Evolutionary conservation across 2,113 vertebrate species (phyloP).

Genomic region (Paraplagusia blochii): DNA sequence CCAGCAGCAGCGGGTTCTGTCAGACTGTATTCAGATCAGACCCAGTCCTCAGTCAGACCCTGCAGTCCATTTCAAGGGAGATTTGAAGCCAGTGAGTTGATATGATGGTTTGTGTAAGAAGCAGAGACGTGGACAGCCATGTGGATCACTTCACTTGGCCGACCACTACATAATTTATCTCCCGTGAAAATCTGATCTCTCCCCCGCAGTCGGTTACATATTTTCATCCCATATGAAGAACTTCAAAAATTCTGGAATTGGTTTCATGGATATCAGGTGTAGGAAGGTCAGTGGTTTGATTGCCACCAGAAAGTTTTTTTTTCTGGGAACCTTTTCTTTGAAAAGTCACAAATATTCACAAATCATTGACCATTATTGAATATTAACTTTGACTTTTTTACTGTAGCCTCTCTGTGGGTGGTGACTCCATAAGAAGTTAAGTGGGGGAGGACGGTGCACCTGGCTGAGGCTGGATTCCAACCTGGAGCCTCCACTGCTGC

Average conservation of each 20-base stretch:
- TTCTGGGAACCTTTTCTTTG: no score
- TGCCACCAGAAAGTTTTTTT: no score
- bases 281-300: no score
- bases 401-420: no score
- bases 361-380: no score
- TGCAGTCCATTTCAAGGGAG: conserved; percentile 57
- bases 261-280: neutral
- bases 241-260: neutral
- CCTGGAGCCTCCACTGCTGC: no score
- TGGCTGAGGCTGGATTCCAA: no score
- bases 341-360: no score
- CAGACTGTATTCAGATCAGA: conserved; percentile 36
- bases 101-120: conserved; percentile 12
- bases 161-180: conserved; percentile 13
- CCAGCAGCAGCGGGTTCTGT: conserved; percentile 3
- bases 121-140: conserved; percentile 19
- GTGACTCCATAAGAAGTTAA: no score
- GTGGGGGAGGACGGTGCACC: no score
- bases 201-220: conserved; percentile 1
- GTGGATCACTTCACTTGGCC: conserved; percentile 11
- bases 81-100: conserved; percentile 42
- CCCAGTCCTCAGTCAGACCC: conserved; percentile 1
- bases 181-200: conserved; percentile 15
- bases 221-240: conserved; percentile 7
- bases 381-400: no score